Percentiles rank a stretch among this genome's conserved stretches.
phyloP scores from a whole-genome alignment of 2,888 invertebrate species.

The Nomada goodeniana region DNA sequence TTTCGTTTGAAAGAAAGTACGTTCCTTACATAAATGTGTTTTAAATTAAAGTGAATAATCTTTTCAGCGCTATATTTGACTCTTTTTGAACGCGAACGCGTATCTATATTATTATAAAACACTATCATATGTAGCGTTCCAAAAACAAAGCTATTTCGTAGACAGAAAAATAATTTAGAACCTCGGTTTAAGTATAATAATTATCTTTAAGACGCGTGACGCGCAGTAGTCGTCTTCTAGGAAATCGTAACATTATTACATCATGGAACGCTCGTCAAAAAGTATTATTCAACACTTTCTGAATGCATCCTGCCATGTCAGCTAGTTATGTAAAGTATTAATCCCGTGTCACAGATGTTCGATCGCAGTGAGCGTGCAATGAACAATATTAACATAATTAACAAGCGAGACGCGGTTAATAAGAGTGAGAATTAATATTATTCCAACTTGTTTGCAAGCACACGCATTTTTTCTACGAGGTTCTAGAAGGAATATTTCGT shows the following conservation, averaged over 20 bases:
- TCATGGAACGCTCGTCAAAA: not conserved
- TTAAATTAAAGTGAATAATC: not conserved
- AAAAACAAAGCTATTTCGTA: not conserved
- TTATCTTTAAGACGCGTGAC: not conserved
- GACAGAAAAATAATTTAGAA: not conserved
- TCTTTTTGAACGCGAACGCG: no score
- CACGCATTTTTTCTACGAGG: no score
- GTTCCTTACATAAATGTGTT: not conserved
- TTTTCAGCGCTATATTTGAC: no score
- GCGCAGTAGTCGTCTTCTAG: not conserved
- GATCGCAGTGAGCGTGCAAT: not conserved
- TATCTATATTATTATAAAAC: no score
- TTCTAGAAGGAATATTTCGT: no score
- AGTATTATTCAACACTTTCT: constrained; percentile 22
- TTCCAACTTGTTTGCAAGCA: no score
- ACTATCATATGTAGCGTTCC: not conserved
- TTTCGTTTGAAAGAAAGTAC: not conserved
- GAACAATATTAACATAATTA: not conserved
- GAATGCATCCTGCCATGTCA: not conserved
- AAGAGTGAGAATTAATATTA: no score
- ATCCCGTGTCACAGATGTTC: not conserved
- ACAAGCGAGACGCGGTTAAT: not conserved
- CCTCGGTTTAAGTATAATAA: not conserved
- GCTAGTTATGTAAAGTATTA: constrained; percentile 18
- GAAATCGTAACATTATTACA: constrained; percentile 24